phyloP scores from a whole-genome alignment of 2,888 invertebrate species.

The Tinea pellionella region DNA sequence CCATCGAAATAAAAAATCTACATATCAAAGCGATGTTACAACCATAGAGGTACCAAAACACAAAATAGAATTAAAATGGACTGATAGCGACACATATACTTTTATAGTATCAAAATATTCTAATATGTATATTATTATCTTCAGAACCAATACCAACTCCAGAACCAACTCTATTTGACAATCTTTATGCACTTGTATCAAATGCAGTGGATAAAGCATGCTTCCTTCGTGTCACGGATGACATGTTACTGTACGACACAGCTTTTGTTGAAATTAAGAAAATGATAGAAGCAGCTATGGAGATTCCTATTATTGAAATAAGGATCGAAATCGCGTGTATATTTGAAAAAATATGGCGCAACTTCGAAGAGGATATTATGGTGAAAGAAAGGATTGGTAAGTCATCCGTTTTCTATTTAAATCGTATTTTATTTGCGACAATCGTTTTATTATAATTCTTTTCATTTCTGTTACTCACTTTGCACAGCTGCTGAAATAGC shows the following conservation, averaged over 20 bases:
- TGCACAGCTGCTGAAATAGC: slow-evolving; percentile 44
- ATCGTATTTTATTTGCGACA: slow-evolving; percentile 12
- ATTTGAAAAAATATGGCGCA: slow-evolving; percentile 33
- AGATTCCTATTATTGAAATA: slow-evolving; percentile 47
- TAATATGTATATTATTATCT: slow-evolving; percentile 11
- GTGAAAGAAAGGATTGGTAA: slow-evolving; percentile 46
- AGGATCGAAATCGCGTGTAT: slow-evolving; percentile 39
- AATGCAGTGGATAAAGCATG: slow-evolving; percentile 51
- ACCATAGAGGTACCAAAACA: no score
- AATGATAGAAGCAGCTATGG: slow-evolving; percentile 53
- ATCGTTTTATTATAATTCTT: neutral
- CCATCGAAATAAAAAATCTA: no score
- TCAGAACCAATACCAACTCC: slow-evolving; percentile 44
- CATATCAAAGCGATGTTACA: no score
- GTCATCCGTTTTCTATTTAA: neutral
- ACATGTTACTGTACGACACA: slow-evolving; percentile 38
- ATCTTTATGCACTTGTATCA: slow-evolving; percentile 32
- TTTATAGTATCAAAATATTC: no score
- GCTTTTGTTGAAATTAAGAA: slow-evolving; percentile 47
- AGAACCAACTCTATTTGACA: slow-evolving; percentile 40
- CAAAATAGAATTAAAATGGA: no score
- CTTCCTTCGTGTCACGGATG: slow-evolving; percentile 35
- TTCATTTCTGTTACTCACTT: neutral
- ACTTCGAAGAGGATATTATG: slow-evolving; percentile 40
- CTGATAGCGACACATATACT: no score